These are phyloP conservation scores for Tachina lurida DNA, from an alignment of 2,888 invertebrate species.

Conservation along the genomic window DNA sequence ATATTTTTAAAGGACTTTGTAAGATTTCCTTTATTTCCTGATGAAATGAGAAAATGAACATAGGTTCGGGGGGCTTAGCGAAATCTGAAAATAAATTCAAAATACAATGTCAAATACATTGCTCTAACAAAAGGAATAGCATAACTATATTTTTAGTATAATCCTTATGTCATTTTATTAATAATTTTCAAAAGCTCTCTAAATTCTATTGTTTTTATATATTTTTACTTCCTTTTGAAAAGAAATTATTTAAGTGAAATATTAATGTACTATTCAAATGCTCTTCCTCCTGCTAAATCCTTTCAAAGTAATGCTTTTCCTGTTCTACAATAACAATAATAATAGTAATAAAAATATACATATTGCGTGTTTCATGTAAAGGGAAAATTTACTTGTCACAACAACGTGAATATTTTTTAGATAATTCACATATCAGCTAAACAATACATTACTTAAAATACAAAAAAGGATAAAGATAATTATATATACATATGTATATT, in stretches of 20 bases:
- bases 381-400: conserved; percentile 10
- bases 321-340: not conserved
- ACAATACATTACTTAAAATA: conserved; percentile 3
- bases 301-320: not conserved
- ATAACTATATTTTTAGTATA: not conserved
- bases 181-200: not conserved
- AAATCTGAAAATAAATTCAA: too few relatives aligned
- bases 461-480: not conserved
- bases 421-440: conserved; percentile 29
- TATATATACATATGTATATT: not conserved
- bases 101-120: not conserved
- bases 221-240: not conserved
- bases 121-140: not conserved
- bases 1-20: too few relatives aligned
- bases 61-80: too few relatives aligned
- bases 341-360: not conserved
- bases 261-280: not conserved
- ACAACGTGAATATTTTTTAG: conserved; percentile 1
- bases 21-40: too few relatives aligned
- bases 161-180: not conserved
- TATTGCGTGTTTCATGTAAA: conserved; percentile 21
- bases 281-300: not conserved
- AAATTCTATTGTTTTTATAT: not conserved
- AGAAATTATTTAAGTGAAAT: not conserved
- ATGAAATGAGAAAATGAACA: too few relatives aligned